phyloP scores from a whole-genome alignment of 2,113 vertebrate species.

The Microcebus griseorufus region DNA sequence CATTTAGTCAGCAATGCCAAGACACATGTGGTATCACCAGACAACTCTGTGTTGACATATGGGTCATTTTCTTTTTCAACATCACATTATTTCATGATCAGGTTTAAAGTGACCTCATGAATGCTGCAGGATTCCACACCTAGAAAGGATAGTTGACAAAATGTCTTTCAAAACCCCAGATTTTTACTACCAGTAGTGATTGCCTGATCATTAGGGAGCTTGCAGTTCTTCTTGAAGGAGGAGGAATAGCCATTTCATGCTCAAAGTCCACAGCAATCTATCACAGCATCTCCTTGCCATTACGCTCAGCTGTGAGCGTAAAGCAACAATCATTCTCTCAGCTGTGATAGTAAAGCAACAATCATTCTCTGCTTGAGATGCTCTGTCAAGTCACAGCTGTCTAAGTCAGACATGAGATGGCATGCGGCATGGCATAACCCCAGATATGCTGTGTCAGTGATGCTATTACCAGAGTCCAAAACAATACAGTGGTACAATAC shows the following conservation, averaged over 20 bases:
- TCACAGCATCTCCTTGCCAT: constrained; percentile 64
- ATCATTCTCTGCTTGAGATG: constrained; percentile 64
- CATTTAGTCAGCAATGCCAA: constrained; percentile 87
- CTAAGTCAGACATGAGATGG: constrained; percentile 35
- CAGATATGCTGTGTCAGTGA: constrained; percentile 45
- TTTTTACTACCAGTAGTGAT: constrained; percentile 53
- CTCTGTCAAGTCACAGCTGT: constrained; percentile 58
- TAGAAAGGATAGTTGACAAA: constrained; percentile 89
- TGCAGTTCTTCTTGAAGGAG: constrained; percentile 58
- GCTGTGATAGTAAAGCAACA: constrained; percentile 50
- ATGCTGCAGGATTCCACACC: constrained; percentile 86
- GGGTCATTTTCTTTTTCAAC: constrained; percentile 89
- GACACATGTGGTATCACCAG: constrained; percentile 87
- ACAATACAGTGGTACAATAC: constrained; percentile 35
- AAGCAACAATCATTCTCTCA: constrained; percentile 59
- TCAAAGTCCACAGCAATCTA: constrained; percentile 16
- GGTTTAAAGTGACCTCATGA: constrained; percentile 88
- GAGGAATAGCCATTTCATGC: background rate
- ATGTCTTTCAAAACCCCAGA: constrained; percentile 87
- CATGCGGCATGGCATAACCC: constrained; percentile 30
- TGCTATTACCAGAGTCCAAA: constrained; percentile 52
- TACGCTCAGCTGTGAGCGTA: constrained; percentile 28
- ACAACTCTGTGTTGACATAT: constrained; percentile 88
- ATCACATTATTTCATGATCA: constrained; percentile 89
- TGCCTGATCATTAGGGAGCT: background rate